Conservation (phyloP, 2,113 vertebrate species). For the Elephas maximus region DNA sequence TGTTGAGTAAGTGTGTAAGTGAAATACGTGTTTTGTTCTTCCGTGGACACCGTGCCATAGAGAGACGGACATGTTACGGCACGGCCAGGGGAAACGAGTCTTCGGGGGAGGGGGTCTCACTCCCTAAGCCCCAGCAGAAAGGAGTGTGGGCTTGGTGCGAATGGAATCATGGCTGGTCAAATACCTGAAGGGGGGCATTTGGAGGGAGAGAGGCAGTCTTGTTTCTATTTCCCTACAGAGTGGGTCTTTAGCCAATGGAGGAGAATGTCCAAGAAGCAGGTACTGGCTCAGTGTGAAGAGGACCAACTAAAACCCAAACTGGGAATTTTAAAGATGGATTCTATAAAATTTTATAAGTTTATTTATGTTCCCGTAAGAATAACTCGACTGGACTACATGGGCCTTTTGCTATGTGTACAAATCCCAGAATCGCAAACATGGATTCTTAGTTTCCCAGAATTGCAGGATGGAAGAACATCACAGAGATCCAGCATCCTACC, state of each 20-base stretch:
- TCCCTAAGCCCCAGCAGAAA: not conserved
- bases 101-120: not conserved
- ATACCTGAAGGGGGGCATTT: not conserved
- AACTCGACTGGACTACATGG: not conserved
- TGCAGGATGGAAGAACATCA: not conserved
- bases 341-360: not conserved
- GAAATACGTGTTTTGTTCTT: not conserved
- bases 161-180: no score
- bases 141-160: not conserved
- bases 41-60: not conserved
- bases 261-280: not conserved
- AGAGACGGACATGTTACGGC: not conserved
- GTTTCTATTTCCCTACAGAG: not conserved
- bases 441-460: not conserved
- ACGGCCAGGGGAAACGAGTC: not conserved
- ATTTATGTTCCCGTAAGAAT: not conserved
- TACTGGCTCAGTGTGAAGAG: not conserved
- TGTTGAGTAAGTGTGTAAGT: not conserved
- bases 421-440: not conserved
- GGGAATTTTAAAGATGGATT: not conserved
- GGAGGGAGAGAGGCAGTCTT: not conserved
- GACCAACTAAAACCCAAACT: not conserved
- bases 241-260: not conserved
- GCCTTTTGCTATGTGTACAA: not conserved
- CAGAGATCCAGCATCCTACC: not conserved